Evolutionary conservation across 2,113 vertebrate species (phyloP), one percentile per base, ranked within the genome.

Genomic region (Cariama cristata): DNA sequence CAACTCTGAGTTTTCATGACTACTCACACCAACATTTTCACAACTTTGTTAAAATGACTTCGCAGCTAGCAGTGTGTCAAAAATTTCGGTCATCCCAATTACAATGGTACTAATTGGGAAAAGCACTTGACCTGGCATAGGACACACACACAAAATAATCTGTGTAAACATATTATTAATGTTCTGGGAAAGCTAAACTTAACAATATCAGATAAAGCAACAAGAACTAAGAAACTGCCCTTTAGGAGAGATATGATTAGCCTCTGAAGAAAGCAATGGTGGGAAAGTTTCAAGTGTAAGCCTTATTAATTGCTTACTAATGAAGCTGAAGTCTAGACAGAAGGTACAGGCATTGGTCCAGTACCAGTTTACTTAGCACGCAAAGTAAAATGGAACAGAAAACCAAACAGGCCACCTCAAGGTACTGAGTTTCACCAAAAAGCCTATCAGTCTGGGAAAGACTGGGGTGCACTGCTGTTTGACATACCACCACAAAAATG

Each of bases 301-400:
- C 49, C 62, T 87, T 93, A 91, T 88, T 94, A 94, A 94, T 79
- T 77, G 44, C 8, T 10, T 75, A 45, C 27, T 94, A 91, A 95
- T 81, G 75, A 84, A 95, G 56, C 79, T 90, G 69, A 93, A 94
- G 86, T 94, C 91, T 93, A 94, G 93, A 96, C 86, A 79, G n/a
- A 92, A 86, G 52, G 64, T 71, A 47, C 50, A 92, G 85, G 82
- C 79, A 84, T 33, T 53, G 30, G 23, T 94, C 88, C 88, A 93
- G 80, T 53, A 95, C 90, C 47, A 74, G 64, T 69, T 77, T 68
- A 63, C 26, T 84, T 33, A 58, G 44, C 64, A 82, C 4, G 1
- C 40, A 75, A 93, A 95, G 35, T n/a, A 73, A 87, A 88, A 89
- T 18, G 30, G 45, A 87, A 76, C 19, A 79, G 64, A 75, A 91